These are phyloP conservation scores for Pseudopipra pipra DNA, from an alignment of 2,113 vertebrate species.

Conservation along the genomic window DNA sequence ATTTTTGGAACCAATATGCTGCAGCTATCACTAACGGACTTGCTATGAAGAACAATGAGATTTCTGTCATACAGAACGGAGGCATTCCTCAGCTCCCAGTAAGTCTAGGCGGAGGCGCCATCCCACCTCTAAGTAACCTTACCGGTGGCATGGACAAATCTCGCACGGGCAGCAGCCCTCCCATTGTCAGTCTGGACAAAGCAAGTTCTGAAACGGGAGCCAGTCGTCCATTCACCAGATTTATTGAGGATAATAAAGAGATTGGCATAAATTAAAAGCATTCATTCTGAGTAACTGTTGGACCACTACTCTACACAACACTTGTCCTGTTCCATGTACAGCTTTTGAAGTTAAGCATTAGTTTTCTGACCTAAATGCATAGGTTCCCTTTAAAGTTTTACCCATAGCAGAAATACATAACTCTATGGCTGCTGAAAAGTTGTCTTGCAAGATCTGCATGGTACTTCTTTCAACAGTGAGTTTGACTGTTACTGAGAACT, in stretches of 20 bases:
- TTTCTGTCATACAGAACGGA: constrained; percentile 99
- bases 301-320: constrained; percentile 71
- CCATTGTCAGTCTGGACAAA: constrained; percentile 88
- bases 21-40: constrained; percentile 96
- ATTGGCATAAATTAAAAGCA: constrained; percentile 92
- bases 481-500: constrained; percentile 80
- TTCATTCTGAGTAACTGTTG: constrained; percentile 72
- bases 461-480: constrained; percentile 81
- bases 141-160: constrained; percentile 89
- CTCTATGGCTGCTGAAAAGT: constrained; percentile 86
- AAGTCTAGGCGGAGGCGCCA: constrained; percentile 88
- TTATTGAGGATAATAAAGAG: constrained; percentile 98
- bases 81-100: constrained; percentile 93
- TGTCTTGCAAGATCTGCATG: constrained; percentile 87
- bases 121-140: constrained; percentile 86
- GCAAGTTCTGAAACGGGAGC: constrained; percentile 81
- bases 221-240: constrained; percentile 91
- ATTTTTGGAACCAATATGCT: constrained; percentile 98
- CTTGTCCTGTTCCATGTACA: constrained; percentile 81
- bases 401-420: constrained; percentile 79
- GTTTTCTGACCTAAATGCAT: constrained; percentile 62
- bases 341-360: constrained; percentile 63
- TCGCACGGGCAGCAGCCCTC: constrained; percentile 84
- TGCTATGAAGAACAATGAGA: constrained; percentile 99
- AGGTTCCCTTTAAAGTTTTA: constrained; percentile 70